Evolutionary conservation across 92 coral and sea anemone genomes (phyloP), one percentile per base, ranked within the genome.

Genomic region (Hydrozoanthus gracilis): DNA sequence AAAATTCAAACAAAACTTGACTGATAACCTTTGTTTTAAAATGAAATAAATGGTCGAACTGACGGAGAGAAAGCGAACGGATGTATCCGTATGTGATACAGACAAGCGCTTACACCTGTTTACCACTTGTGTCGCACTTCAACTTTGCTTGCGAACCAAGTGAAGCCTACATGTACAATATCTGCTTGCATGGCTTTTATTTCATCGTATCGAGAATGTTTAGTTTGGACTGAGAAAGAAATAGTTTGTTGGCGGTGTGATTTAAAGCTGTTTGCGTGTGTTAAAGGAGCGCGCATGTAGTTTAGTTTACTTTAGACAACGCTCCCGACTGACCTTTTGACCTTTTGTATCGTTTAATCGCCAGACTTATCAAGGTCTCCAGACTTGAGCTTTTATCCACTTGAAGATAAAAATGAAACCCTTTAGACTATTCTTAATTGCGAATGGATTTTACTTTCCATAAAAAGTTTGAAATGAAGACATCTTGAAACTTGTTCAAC

Each of bases 351-450:
- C 44, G 17, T 27, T 47, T 64, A 61, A 79, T 79, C 72, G 10
- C 73, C 67, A 80, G 48, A 80, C 66, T 80, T 51, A 80, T 80
- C 85, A 80, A 80, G 66, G 64, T 65, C 85, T 80, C 4, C 74
- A 44, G 13, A 65, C 5, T 47, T 49, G 14, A 62, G 85, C 61
- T 48, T 67, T 80, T 49, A 80, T 5, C 75, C 62, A 49, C 85
- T 80, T 49, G 47, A 64, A 62, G 61, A 64, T 66, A 66, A 80
- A 65, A 74, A 79, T 62, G 54, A n/a, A 50, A 48, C 39, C 56
- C 20, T 11, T 79, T 79, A 4, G 44, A 6, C 12, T 79, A 46
- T 79, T 79, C 6, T 64, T 47, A 64, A 44, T 79, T 76, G 54
- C 44, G 16, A 20, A 3, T 54, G 15, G 51, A 74, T 50, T 16